Percentiles rank a stretch among this genome's conserved stretches.
Evolutionary conservation across 2,888 invertebrate genomes (phyloP).

Genomic region (Ectobius pallidus): DNA sequence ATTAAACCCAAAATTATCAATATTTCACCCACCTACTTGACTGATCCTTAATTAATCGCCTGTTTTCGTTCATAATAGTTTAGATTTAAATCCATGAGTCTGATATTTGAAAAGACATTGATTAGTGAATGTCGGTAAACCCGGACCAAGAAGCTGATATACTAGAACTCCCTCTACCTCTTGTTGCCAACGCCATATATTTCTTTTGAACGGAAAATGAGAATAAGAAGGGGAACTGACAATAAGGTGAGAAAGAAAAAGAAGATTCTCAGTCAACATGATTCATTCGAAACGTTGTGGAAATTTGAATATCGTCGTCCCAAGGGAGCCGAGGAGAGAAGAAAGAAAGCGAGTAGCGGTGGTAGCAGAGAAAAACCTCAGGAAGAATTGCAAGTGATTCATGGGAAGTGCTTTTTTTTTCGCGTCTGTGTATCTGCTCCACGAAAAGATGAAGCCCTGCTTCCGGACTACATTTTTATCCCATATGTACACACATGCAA

Average conservation of each 20-base stretch:
- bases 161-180: not conserved
- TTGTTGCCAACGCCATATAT: not conserved
- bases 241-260: conserved; percentile 2
- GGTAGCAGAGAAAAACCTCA: not conserved
- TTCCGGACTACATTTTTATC: not conserved
- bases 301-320: conserved; percentile 20
- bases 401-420: conserved; percentile 12
- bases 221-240: not conserved
- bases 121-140: too few species aligned
- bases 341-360: not conserved
- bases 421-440: not conserved
- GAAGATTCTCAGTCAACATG: conserved; percentile 9
- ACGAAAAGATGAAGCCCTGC: not conserved
- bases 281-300: conserved; percentile 13
- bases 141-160: too few species aligned
- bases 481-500: not conserved
- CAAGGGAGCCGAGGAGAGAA: conserved; percentile 2
- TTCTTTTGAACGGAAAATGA: not conserved
- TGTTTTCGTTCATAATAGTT: too few species aligned
- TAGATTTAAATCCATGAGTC: too few species aligned
- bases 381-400: conserved; percentile 20
- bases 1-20: too few species aligned
- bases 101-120: too few species aligned
- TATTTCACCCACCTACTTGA: too few species aligned
- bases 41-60: too few species aligned